Conservation (phyloP, 1,140 invertebrate species). For the Eueides isabella region DNA sequence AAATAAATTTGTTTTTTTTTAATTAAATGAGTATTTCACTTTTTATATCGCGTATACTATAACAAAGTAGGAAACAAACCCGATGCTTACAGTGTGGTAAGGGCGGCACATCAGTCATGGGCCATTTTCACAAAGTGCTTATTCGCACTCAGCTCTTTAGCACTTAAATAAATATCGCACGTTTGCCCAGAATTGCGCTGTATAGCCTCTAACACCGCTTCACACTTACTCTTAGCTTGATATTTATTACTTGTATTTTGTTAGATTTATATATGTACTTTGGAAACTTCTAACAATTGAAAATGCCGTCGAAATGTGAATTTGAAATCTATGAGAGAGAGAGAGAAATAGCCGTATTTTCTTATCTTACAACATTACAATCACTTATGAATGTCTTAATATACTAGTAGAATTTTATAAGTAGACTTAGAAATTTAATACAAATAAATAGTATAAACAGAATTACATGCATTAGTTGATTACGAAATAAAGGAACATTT, state of each 20-base stretch:
- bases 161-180: conserved; percentile 79
- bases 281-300: conserved; percentile 32
- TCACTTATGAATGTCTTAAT: too few species aligned
- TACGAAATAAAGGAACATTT: background rate
- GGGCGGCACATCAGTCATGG: conserved; percentile 67
- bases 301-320: background rate
- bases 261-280: conserved; percentile 57
- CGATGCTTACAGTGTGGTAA: background rate
- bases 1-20: too few species aligned
- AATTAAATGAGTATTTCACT: too few species aligned
- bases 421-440: too few species aligned
- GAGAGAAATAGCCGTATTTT: too few species aligned
- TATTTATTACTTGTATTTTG: conserved; percentile 65
- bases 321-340: background rate
- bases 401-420: too few species aligned
- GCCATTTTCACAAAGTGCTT: conserved; percentile 68
- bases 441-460: background rate
- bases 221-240: conserved; percentile 61
- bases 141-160: conserved; percentile 53
- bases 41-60: conserved; percentile 4
- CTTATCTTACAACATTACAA: too few species aligned
- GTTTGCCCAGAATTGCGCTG: conserved; percentile 71
- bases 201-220: conserved; percentile 75
- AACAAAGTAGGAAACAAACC: conserved; percentile 16
- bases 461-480: conserved; percentile 8